Percentiles rank a stretch among this genome's conserved stretches.
phyloP scores from a whole-genome alignment of 1,140 invertebrate species.

The Heliconius hermathena region DNA sequence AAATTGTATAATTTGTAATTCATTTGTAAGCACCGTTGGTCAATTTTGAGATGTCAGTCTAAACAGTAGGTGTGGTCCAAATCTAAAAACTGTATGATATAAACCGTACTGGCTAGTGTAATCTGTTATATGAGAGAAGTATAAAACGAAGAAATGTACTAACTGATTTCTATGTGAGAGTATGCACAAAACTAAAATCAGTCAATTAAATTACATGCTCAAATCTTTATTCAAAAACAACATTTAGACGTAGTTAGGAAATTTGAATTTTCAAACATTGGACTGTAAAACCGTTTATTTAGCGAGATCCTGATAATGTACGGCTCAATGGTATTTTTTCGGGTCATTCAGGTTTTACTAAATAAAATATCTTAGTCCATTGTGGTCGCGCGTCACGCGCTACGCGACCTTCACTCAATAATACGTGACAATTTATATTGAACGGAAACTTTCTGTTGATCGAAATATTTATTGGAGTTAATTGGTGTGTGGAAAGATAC shows the following conservation, averaged over 20 bases:
- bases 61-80: too few relatives aligned
- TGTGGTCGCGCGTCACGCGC: constrained; percentile 3
- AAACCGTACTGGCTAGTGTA: too few relatives aligned
- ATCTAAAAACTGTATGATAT: too few relatives aligned
- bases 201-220: neutral
- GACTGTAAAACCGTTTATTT: neutral
- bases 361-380: neutral
- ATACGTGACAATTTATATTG: constrained; percentile 17
- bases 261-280: neutral
- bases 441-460: constrained; percentile 15
- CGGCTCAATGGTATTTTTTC: constrained; percentile 13
- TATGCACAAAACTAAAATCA: neutral
- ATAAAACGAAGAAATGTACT: too few relatives aligned
- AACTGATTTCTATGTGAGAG: too few relatives aligned
- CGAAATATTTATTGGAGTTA: constrained; percentile 17
- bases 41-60: too few relatives aligned
- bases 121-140: too few relatives aligned
- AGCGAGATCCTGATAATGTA: constrained; percentile 16
- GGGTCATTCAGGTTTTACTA: neutral
- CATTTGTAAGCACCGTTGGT: too few relatives aligned
- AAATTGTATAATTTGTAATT: too few relatives aligned
- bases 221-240: neutral
- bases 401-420: constrained; percentile 12
- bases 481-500: neutral
- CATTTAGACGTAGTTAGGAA: neutral